Evolutionary conservation across 1,140 invertebrate species (phyloP), one percentile per base, ranked within the genome.

Genomic region (Cydia pomonella): DNA sequence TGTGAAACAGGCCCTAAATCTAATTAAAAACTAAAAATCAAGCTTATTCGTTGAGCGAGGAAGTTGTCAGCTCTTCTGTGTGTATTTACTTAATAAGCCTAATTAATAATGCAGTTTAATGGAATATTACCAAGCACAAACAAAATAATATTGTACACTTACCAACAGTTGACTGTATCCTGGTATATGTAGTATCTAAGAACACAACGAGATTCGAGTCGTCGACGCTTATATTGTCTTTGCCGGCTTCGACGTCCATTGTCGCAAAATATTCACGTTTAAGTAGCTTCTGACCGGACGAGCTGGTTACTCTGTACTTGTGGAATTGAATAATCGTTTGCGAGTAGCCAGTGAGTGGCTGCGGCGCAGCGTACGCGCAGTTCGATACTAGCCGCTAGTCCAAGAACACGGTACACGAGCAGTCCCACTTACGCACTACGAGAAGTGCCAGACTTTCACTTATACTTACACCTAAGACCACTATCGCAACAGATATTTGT

Each of bases 221-320:
- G 75, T 90, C 87, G 0, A 82, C 50, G 80, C 86, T 87, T 7
- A 82, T 73, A 71, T 87, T 82, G 66, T 89, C 84, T 78, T 84
- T 85, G 13, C 73, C 82, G 13, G 75, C 73, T 80, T 91, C 87
- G 53, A 89, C 73, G 76, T 91, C 84, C 89, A 91, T 91, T 82
- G 77, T 79, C 12, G 63, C 69, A 75, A 53, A 59, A 59, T 23
- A 23, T 59, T 59, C 53, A 23, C 53, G 53, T 59, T 59, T 23
- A 59, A 59, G 53, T 59, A 59, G 18, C 53, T 21, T 16, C 21
- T 59, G 53, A 59, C 53, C 53, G 53, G 53, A 59, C 53, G 53
- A 59, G 21, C 53, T 59, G 53, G 18, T 33, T 69, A 18, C 29
- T 69, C 29, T 33, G 12, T 16, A 12, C 18, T 69, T 18, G 9